phyloP scores from a whole-genome alignment of 2,888 invertebrate species.

The Drosophila rellima region DNA sequence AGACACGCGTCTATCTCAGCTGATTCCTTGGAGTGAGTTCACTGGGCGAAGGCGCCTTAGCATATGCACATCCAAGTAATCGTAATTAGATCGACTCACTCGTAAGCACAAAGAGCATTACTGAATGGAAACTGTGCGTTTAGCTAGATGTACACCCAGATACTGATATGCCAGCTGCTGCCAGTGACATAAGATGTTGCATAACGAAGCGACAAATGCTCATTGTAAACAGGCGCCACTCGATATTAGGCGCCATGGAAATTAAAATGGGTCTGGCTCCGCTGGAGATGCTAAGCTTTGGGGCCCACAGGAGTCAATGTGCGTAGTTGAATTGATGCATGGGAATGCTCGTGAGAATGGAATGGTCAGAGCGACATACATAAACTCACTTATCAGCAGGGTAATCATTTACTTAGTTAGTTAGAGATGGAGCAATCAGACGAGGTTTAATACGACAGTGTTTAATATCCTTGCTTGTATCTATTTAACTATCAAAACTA shows the following conservation, averaged over 20 bases:
- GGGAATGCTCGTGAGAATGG: not conserved
- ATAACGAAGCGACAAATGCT: conserved; percentile 49
- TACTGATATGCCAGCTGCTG: conserved; percentile 39
- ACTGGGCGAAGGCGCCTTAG: conserved; percentile 40
- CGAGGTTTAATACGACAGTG: not conserved
- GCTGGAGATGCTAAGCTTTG: conserved; percentile 33
- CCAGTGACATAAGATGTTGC: conserved; percentile 41
- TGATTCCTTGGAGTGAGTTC: conserved; percentile 1
- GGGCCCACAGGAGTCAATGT: conserved; percentile 44
- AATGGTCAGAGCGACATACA: not conserved
- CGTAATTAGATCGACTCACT: conserved; percentile 68
- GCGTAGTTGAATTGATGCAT: conserved; percentile 14
- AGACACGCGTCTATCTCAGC: conserved; percentile 21
- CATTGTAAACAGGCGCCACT: conserved; percentile 70
- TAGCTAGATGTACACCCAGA: conserved; percentile 4
- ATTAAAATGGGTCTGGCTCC: conserved; percentile 54
- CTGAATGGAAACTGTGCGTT: conserved; percentile 7
- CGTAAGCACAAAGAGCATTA: conserved; percentile 46
- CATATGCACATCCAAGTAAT: conserved; percentile 61
- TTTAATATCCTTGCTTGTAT: not conserved
- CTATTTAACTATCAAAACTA: not conserved
- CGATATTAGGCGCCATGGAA: conserved; percentile 63
- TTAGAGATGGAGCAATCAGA: not conserved
- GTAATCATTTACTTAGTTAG: not conserved
- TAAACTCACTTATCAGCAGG: not conserved